Percentiles rank a stretch among this genome's conserved stretches.
Conservation (phyloP, 1,140 invertebrate species). For the Diprion similis region DNA sequence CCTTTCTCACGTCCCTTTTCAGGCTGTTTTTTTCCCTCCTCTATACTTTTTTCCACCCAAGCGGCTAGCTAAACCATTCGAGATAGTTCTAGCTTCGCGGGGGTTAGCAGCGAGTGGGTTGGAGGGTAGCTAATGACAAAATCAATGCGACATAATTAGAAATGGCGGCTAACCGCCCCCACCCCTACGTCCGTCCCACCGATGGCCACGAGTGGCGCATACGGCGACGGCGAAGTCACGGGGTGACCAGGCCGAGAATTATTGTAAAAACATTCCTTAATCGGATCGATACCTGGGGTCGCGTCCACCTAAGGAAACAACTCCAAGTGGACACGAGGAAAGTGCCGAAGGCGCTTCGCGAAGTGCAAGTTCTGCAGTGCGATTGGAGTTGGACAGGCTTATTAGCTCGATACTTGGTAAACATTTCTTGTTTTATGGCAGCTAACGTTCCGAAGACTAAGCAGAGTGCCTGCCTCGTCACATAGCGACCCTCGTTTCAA, state of each 20-base stretch:
- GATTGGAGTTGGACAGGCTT: slow-evolving; percentile 27
- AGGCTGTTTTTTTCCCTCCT: too few species aligned
- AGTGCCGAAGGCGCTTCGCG: too few species aligned
- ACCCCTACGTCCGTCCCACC: slow-evolving; percentile 17
- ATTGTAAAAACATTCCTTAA: slow-evolving; percentile 57
- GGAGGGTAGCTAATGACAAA: slow-evolving; percentile 60
- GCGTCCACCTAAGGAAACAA: too few species aligned
- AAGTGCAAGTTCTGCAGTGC: too few species aligned
- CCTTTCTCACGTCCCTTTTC: too few species aligned
- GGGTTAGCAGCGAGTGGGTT: slow-evolving; percentile 29
- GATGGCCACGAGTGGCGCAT: neutral
- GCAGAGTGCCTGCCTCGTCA: too few species aligned
- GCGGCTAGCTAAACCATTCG: too few species aligned
- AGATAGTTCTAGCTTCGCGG: neutral
- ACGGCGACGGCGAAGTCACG: slow-evolving; percentile 1
- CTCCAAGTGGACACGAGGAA: too few species aligned
- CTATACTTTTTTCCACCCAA: too few species aligned
- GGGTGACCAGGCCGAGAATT: slow-evolving; percentile 35
- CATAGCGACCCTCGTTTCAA: too few species aligned
- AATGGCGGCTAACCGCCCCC: slow-evolving; percentile 51
- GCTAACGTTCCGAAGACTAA: slow-evolving; percentile 10
- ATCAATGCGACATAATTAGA: slow-evolving; percentile 63
- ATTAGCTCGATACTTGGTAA: slow-evolving; percentile 44
- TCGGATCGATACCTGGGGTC: slow-evolving; percentile 42
- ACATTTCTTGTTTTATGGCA: slow-evolving; percentile 36